Base-by-base conservation (phyloP, 2,113 vertebrate genomes). In the Lophotis ruficrista region DNA sequence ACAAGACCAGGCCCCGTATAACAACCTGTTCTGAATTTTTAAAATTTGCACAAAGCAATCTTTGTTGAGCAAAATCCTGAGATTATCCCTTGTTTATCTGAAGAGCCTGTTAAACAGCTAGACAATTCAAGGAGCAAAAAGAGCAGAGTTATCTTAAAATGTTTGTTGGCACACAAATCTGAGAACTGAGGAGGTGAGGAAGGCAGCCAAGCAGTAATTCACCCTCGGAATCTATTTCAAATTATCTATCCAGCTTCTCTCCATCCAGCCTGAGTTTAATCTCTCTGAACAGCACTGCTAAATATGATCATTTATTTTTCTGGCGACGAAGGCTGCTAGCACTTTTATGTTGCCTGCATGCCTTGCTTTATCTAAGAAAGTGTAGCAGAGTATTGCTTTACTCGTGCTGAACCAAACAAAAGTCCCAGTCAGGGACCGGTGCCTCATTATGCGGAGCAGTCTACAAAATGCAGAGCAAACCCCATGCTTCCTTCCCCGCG, bases 101-200 rank as follows among this genome's bases (percentile, higher is more conserved):
- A 83, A 86, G 92, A 75, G 90, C 64, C 84, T 87, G 60, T 92
- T 93, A 85, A 83, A 88, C 93, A 95, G 79, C 82, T 41, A 86
- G 89, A 93, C 83, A 94, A 88, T 93, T 94, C 90, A 69, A 78
- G 93, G 56, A 95, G 85, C 83, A 90, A 83, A 89, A 86, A 86
- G 76, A 92, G 92, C 87, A 57, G 83, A 95, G 86, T 91, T 97
- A 96, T 94, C 95, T 92, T 91, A 81, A 96, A 93, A 87, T 87
- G 89, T 79, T 94, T 85, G 77, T 86, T 94, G 96, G 93, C 95
- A 90, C 91, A 68, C 54, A 64, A 45, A 80, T 50, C 70, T 0
- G 82, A 70, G 85, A 75, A 45, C 58, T 12, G 51, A 70, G 87
- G 91, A 94, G 93, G 82, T 88, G 68, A 86, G 88, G 73, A 87